Evolutionary conservation across 2,797 vertebrate genomes (phyloP), one percentile per base, ranked within the genome.

Genomic region (Hephaestus fuliginosus): DNA sequence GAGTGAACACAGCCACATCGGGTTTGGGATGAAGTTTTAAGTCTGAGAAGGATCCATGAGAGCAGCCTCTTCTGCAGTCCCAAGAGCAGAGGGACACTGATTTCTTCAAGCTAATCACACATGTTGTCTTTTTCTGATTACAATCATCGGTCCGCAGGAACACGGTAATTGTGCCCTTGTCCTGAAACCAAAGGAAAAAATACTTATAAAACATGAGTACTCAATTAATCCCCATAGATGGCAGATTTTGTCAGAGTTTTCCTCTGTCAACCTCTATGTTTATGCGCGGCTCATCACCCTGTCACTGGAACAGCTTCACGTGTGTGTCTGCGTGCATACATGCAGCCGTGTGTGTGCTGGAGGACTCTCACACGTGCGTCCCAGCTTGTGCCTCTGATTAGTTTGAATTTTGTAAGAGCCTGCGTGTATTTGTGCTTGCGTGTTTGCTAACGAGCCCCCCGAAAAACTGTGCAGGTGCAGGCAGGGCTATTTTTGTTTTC

Each of bases 221-320:
- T 25, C 36, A 48, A n/a, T 17, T 63, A 20, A 11, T 20, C 44
- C 7, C 25, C 28, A 4, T 43, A 39, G 41, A 66, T 52, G 30
- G 28, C 61, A 53, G 58, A 22, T 57, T 69, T 52, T 61, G 56
- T 56, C 11, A 20, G n/a, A 55, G 36, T 39, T 75, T 74, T 22
- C 46, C 48, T 74, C 57, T 70, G 74, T 66, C 56, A 76, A 56
- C 74, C 48, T 78, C 74, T 76, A 65, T 77, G 67, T 68, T 81
- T 76, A 72, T 73, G 60, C 69, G 36, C 30, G 55, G 0, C 3
- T 80, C 60, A 61, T 80, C 76, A 62, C 46, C 58, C 18, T 64
- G 33, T 78, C 56, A 41, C 39, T 22, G 53, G 14, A 52, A 25
- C 60, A 28, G 15, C n/a, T 56, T 8, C 1, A 1, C 57, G 5